Evolutionary conservation across 2,797 vertebrate species (phyloP), one percentile per base, ranked within the genome.

Genomic region (Oryzias sinensis): DNA sequence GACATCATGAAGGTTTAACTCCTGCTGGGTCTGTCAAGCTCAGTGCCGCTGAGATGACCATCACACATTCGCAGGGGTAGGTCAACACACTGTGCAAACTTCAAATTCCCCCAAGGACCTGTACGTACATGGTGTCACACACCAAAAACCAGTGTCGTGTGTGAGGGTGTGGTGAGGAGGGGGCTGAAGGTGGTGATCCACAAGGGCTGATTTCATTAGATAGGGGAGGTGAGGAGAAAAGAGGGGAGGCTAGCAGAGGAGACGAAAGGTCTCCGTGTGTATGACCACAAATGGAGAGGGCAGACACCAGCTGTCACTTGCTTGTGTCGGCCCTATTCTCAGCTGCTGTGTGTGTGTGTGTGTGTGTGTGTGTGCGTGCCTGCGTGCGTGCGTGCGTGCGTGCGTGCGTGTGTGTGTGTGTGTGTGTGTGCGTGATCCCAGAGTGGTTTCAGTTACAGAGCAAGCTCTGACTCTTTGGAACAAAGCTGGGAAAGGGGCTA

Each of bases 291-390:
- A 89, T 88, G 85, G 87, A 88, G 67, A 88, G 84, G 79, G 79
- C 84, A 93, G 93, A 93, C 94, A 95, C 93, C 97, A 97, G 96
- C 93, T 94, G 90, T 93, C 94, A 94, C 91, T 81, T 85, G 90
- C 86, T 92, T 91, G 88, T 91, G 91, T 91, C 91, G 92, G 87
- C 86, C 78, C 90, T 92, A 90, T 93, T 91, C 89, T 92, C 89
- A 89, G 78, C 68, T 77, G 76, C 59, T 71, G 47, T 72, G 64
- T 70, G 73, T 44, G 62, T 64, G 65, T 76, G 83, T 65, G 68
- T 56, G 71, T 80, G 70, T 74, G 64, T 64, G 49, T 59, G 60
- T 74, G 56, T 61, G 66, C 65, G 68, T 82, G 80, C 83, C n/a
- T n/a, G n/a, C n/a, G n/a, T n/a, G n/a, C n/a, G n/a, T n/a, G n/a